These are phyloP conservation scores for Diadophis punctatus DNA, from an alignment of 2,113 vertebrate species.

Conservation along the genomic window DNA sequence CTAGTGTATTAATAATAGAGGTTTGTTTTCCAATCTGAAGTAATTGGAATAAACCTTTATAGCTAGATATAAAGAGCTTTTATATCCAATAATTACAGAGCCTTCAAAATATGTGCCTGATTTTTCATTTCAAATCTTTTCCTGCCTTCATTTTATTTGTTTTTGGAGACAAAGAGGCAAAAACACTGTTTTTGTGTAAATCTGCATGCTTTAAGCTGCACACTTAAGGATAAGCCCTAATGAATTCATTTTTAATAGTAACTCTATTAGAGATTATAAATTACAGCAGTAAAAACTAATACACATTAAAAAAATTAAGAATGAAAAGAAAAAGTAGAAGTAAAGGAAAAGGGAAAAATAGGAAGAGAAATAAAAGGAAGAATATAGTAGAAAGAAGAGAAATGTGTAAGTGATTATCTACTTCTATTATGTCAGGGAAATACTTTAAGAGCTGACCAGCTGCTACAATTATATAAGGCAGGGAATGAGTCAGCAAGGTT, in stretches of 20 bases:
- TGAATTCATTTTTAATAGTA: background rate
- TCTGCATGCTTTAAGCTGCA: background rate
- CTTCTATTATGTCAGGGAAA: background rate
- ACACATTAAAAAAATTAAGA: background rate
- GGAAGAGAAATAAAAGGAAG: background rate
- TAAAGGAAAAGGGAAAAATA: background rate
- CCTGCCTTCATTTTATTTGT: background rate
- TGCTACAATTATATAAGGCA: no score
- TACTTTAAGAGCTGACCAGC: no score
- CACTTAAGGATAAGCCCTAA: background rate
- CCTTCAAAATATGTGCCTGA: background rate
- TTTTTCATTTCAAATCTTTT: background rate
- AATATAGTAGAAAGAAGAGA: background rate
- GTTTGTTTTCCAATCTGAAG: background rate
- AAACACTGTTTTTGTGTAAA: background rate
- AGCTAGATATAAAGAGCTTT: background rate
- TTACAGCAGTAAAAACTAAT: background rate
- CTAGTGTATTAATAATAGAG: background rate
- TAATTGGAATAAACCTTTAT: background rate
- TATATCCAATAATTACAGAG: background rate
- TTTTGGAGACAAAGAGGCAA: background rate
- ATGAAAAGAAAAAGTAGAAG: background rate
- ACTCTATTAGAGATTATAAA: background rate
- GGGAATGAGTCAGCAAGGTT: no score
- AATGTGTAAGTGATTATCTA: background rate